Evolutionary conservation across 2,797 vertebrate genomes (phyloP), one percentile per base, ranked within the genome.

Genomic region (Falco biarmicus): DNA sequence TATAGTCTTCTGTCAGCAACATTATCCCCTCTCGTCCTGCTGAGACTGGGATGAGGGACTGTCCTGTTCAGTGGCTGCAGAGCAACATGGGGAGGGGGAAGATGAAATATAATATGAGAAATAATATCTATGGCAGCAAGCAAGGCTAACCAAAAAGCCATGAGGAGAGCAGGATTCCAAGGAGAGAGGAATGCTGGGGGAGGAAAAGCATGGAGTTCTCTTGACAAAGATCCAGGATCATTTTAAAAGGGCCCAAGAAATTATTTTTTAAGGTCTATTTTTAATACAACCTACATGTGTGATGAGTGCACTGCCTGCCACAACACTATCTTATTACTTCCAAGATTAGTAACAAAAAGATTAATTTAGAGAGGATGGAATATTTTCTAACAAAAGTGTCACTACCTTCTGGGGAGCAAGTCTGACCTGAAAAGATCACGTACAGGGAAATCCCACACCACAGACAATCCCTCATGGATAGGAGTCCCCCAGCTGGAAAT

Each of bases 221-320:
- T 86, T 94, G 91, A 84, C 86, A 81, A 65, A 84, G 13, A 32
- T 89, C 93, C 94, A 96, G 64, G 45, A 65, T 91, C 24, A 29
- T 94, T 94, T 94, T 78, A 61, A 97, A 92, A 82, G 51, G 24
- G 63, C 59, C 63, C 70, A 91, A 91, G 78, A 90, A 92, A 89
- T 75, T 41, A 54, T 91, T 89, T 83, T 96, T 96, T 94, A 66
- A 86, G 57, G 51, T 73, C 90, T 97, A 95, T 97, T 96, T 97
- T 97, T 96, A 97, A 90, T 50, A n/a, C 61, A 90, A 69, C 84
- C 83, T 76, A 70, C 84, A 66, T 0, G 15, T 29, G 41, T 13
- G 31, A 56, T 64, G 78, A 87, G 78, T 70, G 77, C 56, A 21
- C 26, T 28, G 80, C 86, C 66, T 56, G 86, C 88, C 76, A 77